Conservation (phyloP, 2,888 invertebrate genomes). For the Microdon myrmicae region DNA sequence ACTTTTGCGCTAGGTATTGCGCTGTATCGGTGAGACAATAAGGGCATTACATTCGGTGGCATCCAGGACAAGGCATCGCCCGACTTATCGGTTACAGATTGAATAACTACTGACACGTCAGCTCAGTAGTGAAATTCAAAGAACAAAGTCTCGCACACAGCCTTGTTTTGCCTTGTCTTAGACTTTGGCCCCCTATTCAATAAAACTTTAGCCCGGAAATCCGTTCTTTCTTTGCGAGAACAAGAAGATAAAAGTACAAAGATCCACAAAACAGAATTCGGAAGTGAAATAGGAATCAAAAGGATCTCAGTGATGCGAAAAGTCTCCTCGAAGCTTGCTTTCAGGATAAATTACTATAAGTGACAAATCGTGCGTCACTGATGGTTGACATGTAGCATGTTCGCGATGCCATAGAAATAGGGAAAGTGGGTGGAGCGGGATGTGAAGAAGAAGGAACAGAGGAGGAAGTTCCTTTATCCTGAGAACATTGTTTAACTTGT, state of each 20-base stretch:
- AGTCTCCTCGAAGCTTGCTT: constrained; percentile 23
- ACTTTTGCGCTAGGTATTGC: too few relatives aligned
- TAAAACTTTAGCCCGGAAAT: constrained; percentile 46
- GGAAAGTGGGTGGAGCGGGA: too few relatives aligned
- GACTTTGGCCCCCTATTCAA: constrained; percentile 37
- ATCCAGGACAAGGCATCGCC: too few relatives aligned
- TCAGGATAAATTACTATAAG: constrained; percentile 43
- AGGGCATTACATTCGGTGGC: too few relatives aligned
- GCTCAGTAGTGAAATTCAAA: too few relatives aligned
- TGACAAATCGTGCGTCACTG: constrained; percentile 49
- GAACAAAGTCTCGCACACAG: constrained; percentile 1
- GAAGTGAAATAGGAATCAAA: constrained; percentile 42
- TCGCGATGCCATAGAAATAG: too few relatives aligned
- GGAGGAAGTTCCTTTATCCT: constrained; percentile 15
- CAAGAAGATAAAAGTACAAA: constrained; percentile 17
- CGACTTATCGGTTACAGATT: too few relatives aligned
- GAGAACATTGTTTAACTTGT: constrained; percentile 38
- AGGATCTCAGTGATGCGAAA: constrained; percentile 14
- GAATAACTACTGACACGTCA: too few relatives aligned
- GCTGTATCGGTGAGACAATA: too few relatives aligned
- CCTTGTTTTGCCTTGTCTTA: constrained; percentile 5
- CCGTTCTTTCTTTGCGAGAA: constrained; percentile 29
- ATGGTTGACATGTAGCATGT: constrained; percentile 31
- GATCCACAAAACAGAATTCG: constrained; percentile 26
- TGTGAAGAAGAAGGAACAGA: constrained; percentile 6